These are phyloP conservation scores for Capra hircus DNA, from an alignment of 2,113 vertebrate genomes.

Conservation along the genomic window DNA sequence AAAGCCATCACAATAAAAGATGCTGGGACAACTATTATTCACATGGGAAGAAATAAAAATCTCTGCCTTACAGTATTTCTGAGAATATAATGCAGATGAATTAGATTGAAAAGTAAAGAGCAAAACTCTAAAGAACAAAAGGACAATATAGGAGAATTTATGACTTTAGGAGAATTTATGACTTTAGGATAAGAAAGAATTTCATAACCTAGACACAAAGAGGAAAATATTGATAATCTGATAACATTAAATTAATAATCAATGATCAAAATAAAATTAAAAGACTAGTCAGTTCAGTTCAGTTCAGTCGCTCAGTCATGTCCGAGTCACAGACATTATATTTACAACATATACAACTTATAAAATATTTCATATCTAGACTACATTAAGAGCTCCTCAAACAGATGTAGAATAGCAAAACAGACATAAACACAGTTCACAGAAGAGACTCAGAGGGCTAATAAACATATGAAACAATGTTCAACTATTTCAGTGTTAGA, in stretches of 20 bases:
- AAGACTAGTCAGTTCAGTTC: background rate
- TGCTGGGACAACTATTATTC: background rate
- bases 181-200: background rate
- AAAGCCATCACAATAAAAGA: background rate
- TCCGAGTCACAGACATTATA: background rate
- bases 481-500: background rate
- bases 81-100: background rate
- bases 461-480: background rate
- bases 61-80: background rate
- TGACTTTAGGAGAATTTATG: background rate
- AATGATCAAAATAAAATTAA: background rate
- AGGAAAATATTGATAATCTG: background rate
- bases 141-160: background rate
- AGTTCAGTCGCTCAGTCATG: background rate
- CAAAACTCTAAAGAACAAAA: background rate
- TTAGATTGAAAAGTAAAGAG: background rate
- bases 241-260: background rate
- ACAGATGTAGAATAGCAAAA: background rate
- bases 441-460: background rate
- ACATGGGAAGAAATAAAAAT: background rate
- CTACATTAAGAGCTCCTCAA: background rate
- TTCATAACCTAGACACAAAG: background rate
- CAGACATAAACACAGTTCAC: background rate
- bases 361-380: background rate
- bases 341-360: background rate